Evolutionary conservation across 2,888 invertebrate genomes (phyloP).

Genomic region (Steromphala cineraria): DNA sequence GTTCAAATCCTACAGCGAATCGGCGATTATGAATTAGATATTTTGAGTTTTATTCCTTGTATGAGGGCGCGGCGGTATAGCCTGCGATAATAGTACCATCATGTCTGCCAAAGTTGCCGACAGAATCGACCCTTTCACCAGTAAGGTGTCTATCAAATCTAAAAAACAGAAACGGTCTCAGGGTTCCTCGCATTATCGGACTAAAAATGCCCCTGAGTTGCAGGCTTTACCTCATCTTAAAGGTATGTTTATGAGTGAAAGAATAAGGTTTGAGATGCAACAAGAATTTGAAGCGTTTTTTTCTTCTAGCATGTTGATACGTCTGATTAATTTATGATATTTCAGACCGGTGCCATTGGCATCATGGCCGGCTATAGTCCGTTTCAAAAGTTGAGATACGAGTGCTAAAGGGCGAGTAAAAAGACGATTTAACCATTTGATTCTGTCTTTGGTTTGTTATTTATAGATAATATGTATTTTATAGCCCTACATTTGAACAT

Average conservation of each 20-base stretch:
- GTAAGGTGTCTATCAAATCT: constrained; percentile 96
- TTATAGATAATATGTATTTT: too few species aligned
- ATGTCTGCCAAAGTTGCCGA: constrained; percentile 84
- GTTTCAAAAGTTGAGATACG: neutral
- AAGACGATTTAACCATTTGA: too few species aligned
- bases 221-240: constrained; percentile 96
- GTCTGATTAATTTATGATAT: constrained; percentile 10
- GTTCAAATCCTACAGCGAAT: constrained; percentile 17
- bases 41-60: neutral
- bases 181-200: constrained; percentile 98
- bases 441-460: too few species aligned
- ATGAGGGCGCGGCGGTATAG: neutral
- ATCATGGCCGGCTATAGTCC: constrained; percentile 27
- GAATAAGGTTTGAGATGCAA: neutral
- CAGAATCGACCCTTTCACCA: constrained; percentile 96
- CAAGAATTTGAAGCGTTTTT: neutral
- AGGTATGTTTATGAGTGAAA: constrained; percentile 80
- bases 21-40: constrained; percentile 13
- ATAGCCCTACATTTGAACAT: too few species aligned
- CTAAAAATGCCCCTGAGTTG: constrained; percentile 97
- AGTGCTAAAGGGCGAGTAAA: too few species aligned
- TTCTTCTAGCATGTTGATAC: constrained; percentile 2
- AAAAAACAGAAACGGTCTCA: constrained; percentile 99
- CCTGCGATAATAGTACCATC: constrained; percentile 71
- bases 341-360: constrained; percentile 17